phyloP scores from a whole-genome alignment of 2,113 vertebrate genomes.

The Pseudopodoces humilis region DNA sequence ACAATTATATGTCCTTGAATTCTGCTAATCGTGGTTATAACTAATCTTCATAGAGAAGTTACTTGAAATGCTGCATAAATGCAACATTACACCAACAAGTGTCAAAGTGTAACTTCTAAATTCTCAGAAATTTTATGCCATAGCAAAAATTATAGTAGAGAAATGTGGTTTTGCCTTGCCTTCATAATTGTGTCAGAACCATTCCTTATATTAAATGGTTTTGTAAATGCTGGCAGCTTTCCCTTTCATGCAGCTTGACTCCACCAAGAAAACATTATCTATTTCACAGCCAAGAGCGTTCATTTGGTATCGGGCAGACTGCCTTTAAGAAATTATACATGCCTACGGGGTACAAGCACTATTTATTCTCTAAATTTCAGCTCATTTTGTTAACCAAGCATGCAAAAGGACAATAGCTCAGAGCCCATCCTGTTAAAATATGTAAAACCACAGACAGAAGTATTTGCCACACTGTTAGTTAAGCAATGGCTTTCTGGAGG shows the following conservation, averaged over 20 bases:
- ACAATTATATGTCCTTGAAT: not conserved
- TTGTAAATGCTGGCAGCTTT: not conserved
- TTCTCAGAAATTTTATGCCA: not conserved
- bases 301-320: not conserved
- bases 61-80: not conserved
- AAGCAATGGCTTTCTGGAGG: not conserved
- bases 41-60: not conserved
- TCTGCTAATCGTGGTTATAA: not conserved
- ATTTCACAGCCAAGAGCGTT: not conserved
- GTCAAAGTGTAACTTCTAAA: not conserved
- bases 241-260: not conserved
- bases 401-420: not conserved
- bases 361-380: conserved; percentile 1
- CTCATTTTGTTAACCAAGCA: not conserved
- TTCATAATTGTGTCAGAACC: not conserved
- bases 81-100: not conserved
- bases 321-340: not conserved
- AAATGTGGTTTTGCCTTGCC: not conserved
- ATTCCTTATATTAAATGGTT: not conserved
- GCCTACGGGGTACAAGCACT: not conserved
- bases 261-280: not conserved
- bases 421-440: not conserved
- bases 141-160: not conserved
- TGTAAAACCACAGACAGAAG: not conserved
- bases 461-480: not conserved